Evolutionary conservation across 1,140 invertebrate genomes (phyloP).

Genomic region (Macrotrachela quadricornifera): DNA sequence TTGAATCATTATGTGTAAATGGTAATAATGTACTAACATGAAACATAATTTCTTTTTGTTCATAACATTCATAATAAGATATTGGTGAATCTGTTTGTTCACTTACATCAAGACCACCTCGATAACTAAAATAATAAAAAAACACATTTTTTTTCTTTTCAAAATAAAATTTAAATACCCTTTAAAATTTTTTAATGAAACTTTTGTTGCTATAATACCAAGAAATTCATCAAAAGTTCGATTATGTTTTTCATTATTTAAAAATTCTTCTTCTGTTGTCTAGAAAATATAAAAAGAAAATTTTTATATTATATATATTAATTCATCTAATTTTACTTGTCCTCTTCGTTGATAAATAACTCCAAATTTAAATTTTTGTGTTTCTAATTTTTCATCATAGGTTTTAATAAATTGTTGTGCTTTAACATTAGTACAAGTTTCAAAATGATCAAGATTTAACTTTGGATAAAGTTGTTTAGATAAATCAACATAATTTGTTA

Average conservation of each 20-base stretch:
- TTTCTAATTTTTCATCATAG: constrained; percentile 87
- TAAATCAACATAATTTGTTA: too few species aligned
- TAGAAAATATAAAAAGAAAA: constrained; percentile 11
- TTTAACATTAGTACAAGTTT: neutral
- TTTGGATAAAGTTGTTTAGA: too few species aligned
- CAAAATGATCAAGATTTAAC: too few species aligned
- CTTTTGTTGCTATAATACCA: constrained; percentile 58
- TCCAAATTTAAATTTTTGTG: constrained; percentile 87
- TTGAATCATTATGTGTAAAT: constrained; percentile 66
- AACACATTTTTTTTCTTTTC: too few species aligned
- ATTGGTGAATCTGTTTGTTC: constrained; percentile 76
- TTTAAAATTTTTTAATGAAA: constrained; percentile 73
- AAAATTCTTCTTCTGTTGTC: constrained; percentile 75
- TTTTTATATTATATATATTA: neutral
- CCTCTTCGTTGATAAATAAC: constrained; percentile 79
- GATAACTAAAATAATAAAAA: constrained; percentile 41
- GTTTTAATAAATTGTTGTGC: neutral
- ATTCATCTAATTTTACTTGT: constrained; percentile 34
- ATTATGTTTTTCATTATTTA: constrained; percentile 61
- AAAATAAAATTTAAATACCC: constrained; percentile 37
- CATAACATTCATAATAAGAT: constrained; percentile 39
- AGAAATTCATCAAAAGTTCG: constrained; percentile 77
- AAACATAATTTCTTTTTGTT: constrained; percentile 77
- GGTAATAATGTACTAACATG: constrained; percentile 79
- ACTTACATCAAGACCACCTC: constrained; percentile 71